phyloP scores from a whole-genome alignment of 2,888 invertebrate species.

The Furcula furcula region DNA sequence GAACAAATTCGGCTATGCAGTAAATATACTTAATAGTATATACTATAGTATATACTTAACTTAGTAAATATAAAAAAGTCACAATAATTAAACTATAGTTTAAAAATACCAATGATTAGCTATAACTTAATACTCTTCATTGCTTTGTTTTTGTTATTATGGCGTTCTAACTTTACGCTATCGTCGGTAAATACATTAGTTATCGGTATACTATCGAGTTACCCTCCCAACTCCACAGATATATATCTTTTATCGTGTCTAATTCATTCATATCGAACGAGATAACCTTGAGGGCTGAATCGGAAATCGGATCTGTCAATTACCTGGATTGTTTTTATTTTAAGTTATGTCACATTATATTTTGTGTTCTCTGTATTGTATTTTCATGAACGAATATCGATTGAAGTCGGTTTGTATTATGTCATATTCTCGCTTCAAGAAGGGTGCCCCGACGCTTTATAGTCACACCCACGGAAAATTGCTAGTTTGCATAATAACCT shows the following conservation, averaged over 20 bases:
- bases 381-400: too few relatives aligned
- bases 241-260: constrained; percentile 37
- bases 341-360: constrained; percentile 8
- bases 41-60: too few relatives aligned
- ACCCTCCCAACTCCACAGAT: constrained; percentile 29
- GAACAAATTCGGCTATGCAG: too few relatives aligned
- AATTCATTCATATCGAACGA: constrained; percentile 47
- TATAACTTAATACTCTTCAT: too few relatives aligned
- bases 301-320: constrained; percentile 25
- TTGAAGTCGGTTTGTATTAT: too few relatives aligned
- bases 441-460: constrained; percentile 34
- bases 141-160: background rate
- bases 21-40: too few relatives aligned
- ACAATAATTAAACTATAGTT: too few relatives aligned
- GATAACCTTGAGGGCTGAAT: constrained; percentile 51
- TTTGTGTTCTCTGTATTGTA: too few relatives aligned
- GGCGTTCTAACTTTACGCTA: background rate
- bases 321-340: constrained; percentile 29
- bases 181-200: background rate
- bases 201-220: constrained; percentile 26
- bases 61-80: too few relatives aligned
- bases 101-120: too few relatives aligned
- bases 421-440: constrained; percentile 28
- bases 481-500: constrained; percentile 39
- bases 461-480: constrained; percentile 28